A percentile compares a stretch with the other conserved stretches of the same genome.
Conservation (phyloP, 2,113 vertebrate species). For the Tenebrosternarchus preto region DNA sequence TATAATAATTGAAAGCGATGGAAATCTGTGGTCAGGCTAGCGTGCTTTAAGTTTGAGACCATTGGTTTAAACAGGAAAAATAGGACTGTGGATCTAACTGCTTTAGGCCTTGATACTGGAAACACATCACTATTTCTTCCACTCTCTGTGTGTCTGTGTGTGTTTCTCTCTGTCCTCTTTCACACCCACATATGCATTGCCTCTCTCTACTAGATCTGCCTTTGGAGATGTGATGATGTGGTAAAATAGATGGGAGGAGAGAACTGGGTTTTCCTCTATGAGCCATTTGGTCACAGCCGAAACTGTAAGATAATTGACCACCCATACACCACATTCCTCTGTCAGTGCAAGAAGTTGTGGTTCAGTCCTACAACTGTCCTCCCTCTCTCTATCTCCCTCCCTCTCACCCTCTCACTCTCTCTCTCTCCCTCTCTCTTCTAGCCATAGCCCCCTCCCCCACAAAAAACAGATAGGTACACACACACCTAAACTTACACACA, state of each 20-base stretch:
- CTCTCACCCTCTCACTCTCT: background rate
- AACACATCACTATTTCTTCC: slow-evolving; percentile 28
- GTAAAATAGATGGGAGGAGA: slow-evolving; percentile 39
- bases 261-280: slow-evolving; percentile 34
- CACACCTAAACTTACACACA: background rate
- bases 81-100: slow-evolving; percentile 27
- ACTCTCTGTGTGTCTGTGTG: background rate
- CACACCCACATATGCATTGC: slow-evolving; percentile 36
- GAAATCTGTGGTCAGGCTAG: slow-evolving; percentile 34
- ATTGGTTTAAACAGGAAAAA: slow-evolving; percentile 39
- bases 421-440: background rate
- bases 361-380: slow-evolving; percentile 26
- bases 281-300: slow-evolving; percentile 54
- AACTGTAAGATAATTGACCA: slow-evolving; percentile 60
- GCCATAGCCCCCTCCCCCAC: background rate
- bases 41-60: slow-evolving; percentile 40
- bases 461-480: slow-evolving; percentile 25
- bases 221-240: slow-evolving; percentile 41
- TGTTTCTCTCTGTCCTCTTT: background rate
- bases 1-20: background rate
- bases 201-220: slow-evolving; percentile 23
- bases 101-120: slow-evolving; percentile 15
- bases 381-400: background rate
- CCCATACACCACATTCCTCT: slow-evolving; percentile 49
- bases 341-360: slow-evolving; percentile 32